These are phyloP conservation scores for Eucera pruinosa DNA, from an alignment of 2,888 invertebrate species.

Conservation along the genomic window DNA sequence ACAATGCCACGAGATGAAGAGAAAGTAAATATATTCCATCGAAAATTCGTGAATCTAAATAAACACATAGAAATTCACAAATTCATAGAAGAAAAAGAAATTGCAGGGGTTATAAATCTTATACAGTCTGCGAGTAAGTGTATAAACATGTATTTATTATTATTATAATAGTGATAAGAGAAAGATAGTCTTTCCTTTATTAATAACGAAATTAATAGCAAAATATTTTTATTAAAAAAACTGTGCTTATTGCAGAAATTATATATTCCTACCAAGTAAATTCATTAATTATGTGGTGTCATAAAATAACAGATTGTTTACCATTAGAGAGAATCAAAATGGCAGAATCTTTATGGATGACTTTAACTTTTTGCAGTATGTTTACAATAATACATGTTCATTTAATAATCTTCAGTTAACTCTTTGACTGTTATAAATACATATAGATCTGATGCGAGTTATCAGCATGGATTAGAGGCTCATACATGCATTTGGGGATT, in stretches of 20 bases:
- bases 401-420: too few relatives aligned
- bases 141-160: background rate
- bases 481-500: too few relatives aligned
- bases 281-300: constrained; percentile 16
- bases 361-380: constrained; percentile 38
- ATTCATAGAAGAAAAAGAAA: background rate
- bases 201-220: background rate
- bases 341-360: constrained; percentile 23
- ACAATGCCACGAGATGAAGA: accelerated
- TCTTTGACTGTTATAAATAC: too few relatives aligned
- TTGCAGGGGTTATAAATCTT: background rate
- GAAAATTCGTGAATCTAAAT: background rate
- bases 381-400: constrained; percentile 8
- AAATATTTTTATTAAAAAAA: background rate
- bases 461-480: too few relatives aligned
- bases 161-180: background rate
- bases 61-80: background rate
- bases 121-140: background rate
- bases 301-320: constrained; percentile 14
- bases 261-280: background rate
- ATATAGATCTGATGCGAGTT: too few relatives aligned
- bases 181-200: too few relatives aligned
- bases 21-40: accelerated
- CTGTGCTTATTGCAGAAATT: constrained; percentile 19
- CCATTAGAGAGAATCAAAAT: constrained; percentile 17